phyloP scores from a whole-genome alignment of 2,888 invertebrate genomes.

The Neoscelio sp. region DNA sequence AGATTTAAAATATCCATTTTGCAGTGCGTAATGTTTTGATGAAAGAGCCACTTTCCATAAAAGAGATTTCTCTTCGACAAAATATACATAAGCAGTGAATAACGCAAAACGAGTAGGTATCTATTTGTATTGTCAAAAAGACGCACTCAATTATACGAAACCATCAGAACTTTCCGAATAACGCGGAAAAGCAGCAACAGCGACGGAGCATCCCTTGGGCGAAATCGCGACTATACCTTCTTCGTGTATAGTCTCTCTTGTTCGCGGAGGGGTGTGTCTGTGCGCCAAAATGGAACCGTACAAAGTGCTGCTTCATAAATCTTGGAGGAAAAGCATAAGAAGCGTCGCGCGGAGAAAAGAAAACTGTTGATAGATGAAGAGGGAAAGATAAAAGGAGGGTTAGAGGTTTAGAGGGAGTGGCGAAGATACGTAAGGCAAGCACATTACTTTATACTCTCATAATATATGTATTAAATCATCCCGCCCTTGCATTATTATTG shows the following conservation, averaged over 20 bases:
- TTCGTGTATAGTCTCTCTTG: conserved; percentile 32
- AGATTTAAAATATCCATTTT: conserved; percentile 33
- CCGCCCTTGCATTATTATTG: conserved; percentile 34
- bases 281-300: conserved; percentile 78
- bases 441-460: conserved; percentile 74
- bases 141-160: conserved; percentile 66
- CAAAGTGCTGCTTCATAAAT: conserved; percentile 80
- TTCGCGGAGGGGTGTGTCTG: conserved; percentile 69
- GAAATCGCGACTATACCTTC: conserved; percentile 55
- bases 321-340: conserved; percentile 70
- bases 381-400: conserved; percentile 68
- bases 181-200: conserved; percentile 48
- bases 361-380: conserved; percentile 79
- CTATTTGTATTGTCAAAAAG: conserved; percentile 67
- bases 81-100: conserved; percentile 45
- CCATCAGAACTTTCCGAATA: conserved; percentile 66
- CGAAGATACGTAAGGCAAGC: conserved; percentile 66
- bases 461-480: conserved; percentile 75
- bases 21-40: conserved; percentile 19
- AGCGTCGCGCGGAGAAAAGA: conserved; percentile 73
- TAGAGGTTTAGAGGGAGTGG: conserved; percentile 62
- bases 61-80: conserved; percentile 52
- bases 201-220: conserved; percentile 56
- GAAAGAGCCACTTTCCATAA: conserved; percentile 49
- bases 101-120: conserved; percentile 48